A percentile compares a stretch with the other conserved stretches of the same genome.
phyloP scores from a whole-genome alignment of 2,113 vertebrate species.

The Vidua chalybeata region DNA sequence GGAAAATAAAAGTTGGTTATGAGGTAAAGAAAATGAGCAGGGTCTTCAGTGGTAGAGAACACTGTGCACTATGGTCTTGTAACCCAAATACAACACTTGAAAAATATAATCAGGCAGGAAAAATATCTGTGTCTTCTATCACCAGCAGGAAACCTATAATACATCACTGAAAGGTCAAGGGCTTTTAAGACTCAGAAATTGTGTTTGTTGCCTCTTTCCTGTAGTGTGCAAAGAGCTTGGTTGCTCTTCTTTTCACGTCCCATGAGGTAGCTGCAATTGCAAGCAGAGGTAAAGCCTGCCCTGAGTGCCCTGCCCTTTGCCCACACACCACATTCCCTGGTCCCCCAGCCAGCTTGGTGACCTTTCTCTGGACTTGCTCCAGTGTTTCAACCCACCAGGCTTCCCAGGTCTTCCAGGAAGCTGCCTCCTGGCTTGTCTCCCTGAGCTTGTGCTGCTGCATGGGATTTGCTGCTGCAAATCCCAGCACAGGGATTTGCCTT shows the following conservation, averaged over 20 bases:
- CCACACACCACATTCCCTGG: accelerated
- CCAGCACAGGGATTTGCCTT: neutral
- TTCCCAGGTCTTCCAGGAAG: neutral
- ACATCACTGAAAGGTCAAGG: neutral
- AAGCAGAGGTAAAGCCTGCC: neutral
- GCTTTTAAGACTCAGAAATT: neutral
- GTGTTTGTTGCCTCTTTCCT: neutral
- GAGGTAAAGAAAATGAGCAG: neutral
- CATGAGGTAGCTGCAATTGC: neutral
- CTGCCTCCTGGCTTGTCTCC: neutral
- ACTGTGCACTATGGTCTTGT: neutral
- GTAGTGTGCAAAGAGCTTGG: neutral
- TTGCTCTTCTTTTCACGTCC: neutral
- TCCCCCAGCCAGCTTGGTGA: neutral
- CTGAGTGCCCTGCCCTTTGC: neutral
- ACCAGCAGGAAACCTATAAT: neutral
- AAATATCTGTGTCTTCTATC: neutral
- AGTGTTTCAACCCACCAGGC: neutral
- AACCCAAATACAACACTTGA: neutral
- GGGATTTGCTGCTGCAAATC: neutral
- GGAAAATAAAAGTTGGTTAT: neutral
- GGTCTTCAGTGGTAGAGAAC: neutral
- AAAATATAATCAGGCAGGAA: neutral
- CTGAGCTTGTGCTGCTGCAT: neutral
- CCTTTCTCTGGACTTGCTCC: neutral